These are phyloP conservation scores for Syrista parreyssii DNA, from an alignment of 2,888 invertebrate genomes.

Conservation along the genomic window DNA sequence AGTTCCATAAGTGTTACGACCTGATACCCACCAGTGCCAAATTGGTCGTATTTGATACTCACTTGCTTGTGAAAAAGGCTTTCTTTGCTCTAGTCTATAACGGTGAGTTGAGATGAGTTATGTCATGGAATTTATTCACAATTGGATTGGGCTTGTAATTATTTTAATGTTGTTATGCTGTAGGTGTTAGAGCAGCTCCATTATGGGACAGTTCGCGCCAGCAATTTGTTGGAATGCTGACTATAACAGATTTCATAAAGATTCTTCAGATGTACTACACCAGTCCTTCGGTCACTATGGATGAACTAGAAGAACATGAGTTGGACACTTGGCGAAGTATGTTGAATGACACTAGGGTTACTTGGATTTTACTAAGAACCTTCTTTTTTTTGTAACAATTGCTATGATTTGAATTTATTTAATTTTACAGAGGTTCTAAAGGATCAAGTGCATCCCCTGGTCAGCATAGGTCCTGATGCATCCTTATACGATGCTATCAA, in stretches of 20 bases:
- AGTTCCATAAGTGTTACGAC: constrained; percentile 99
- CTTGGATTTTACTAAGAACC: background rate
- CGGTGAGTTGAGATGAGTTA: constrained; percentile 71
- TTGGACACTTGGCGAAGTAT: constrained; percentile 95
- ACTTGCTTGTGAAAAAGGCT: constrained; percentile 96
- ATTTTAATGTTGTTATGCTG: constrained; percentile 33
- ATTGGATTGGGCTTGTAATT: background rate
- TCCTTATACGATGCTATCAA: constrained; percentile 94
- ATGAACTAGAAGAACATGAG: constrained; percentile 96
- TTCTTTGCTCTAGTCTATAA: constrained; percentile 99
- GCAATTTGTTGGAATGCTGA: constrained; percentile 97
- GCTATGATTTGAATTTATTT: background rate
- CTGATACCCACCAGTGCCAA: constrained; percentile 99
- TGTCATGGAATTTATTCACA: background rate
- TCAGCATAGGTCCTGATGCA: constrained; percentile 92
- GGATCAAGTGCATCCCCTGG: constrained; percentile 86
- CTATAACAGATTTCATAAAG: constrained; percentile 99
- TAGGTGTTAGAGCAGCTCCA: constrained; percentile 95
- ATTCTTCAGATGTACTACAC: constrained; percentile 98
- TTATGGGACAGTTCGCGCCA: constrained; percentile 95
- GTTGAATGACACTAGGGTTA: constrained; percentile 41
- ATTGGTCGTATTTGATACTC: constrained; percentile 99
- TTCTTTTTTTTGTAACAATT: background rate
- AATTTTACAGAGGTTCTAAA: constrained; percentile 82
- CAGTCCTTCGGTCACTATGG: constrained; percentile 92